Base-by-base conservation (phyloP, 2,888 invertebrate genomes). In the Cacoxenus indagator region DNA sequence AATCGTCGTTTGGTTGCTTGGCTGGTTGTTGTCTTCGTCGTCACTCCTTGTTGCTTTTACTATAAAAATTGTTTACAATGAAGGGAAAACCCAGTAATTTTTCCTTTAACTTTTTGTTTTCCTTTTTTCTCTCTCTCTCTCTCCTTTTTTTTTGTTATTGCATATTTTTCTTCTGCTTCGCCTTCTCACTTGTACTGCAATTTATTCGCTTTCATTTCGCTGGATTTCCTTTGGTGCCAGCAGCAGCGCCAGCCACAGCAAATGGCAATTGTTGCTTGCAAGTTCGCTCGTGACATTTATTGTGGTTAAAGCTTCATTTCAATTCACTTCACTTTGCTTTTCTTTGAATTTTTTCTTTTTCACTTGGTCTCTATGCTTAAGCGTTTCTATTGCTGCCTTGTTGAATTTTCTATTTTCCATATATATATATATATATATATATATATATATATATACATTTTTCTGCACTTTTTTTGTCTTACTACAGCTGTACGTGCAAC, bases 201-300 rank as follows among this genome's bases (percentile, higher is more conserved):
- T 65, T 31, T 29, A 5, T 31, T 46, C 22, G 14, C 22, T 62
- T 43, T 45, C 48, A 75, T 31, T 31, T 59, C 65, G 67, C 68
- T 69, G 70, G 70, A 70, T 73, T 73, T 73, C 46, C 62, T 54
- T 64, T 62, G n/a, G 22, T 22, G 9, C 9, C 55, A 19, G 48
- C 48, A 19, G 9, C n/a, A 6, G 19, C 17, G 48, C 22, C 22
- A 51, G 31, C 57, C n/a, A 24, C 29, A 27, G 17, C 17, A 27
- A 31, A 69, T 72, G 69, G 72, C 81, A 82, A 82, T 82, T 79
- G 78, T 81, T 81, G 78, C 78, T 76, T 82, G 74, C 31, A 62
- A 62, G 54, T 43, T 71, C 69, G 73, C 70, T 79, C 79, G 79
- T 81, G 81, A 76, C 83, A 82, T 76, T 79, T 79, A 81, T 82